These are phyloP conservation scores for Galeruca laticollis DNA, from an alignment of 2,888 invertebrate species.

Conservation along the genomic window DNA sequence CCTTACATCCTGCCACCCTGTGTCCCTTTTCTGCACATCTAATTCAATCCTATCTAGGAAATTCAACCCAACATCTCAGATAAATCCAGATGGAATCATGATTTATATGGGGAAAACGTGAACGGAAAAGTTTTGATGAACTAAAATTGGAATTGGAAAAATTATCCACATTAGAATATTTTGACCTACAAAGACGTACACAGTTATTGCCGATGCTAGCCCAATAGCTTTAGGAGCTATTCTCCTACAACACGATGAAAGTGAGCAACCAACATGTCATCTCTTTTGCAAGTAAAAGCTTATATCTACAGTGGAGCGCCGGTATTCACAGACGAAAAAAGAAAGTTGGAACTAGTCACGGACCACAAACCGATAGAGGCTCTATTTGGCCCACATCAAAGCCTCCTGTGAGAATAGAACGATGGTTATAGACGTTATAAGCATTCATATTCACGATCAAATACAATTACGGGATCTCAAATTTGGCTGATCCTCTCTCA, in stretches of 20 bases:
- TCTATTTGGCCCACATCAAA: constrained; percentile 53
- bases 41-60: too few relatives aligned
- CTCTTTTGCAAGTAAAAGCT: constrained; percentile 51
- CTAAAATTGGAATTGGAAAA: constrained; percentile 39
- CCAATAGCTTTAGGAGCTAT: constrained; percentile 55
- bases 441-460: too few relatives aligned
- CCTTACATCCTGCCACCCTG: too few relatives aligned
- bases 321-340: constrained; percentile 62
- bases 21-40: too few relatives aligned
- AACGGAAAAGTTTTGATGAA: constrained; percentile 42
- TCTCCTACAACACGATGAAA: constrained; percentile 49
- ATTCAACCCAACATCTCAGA: constrained; percentile 23
- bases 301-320: too few relatives aligned
- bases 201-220: constrained; percentile 53
- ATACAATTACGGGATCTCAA: too few relatives aligned
- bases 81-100: constrained; percentile 36
- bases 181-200: constrained; percentile 45
- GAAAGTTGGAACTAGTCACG: constrained; percentile 60
- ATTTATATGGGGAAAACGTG: constrained; percentile 38
- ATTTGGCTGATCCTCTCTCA: too few relatives aligned
- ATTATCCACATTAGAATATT: constrained; percentile 46
- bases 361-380: constrained; percentile 61
- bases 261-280: constrained; percentile 49
- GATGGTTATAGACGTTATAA: too few relatives aligned
- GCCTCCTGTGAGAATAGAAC: constrained; percentile 43